These are phyloP conservation scores for Lophotis ruficrista DNA, from an alignment of 2,113 vertebrate species.

Conservation along the genomic window DNA sequence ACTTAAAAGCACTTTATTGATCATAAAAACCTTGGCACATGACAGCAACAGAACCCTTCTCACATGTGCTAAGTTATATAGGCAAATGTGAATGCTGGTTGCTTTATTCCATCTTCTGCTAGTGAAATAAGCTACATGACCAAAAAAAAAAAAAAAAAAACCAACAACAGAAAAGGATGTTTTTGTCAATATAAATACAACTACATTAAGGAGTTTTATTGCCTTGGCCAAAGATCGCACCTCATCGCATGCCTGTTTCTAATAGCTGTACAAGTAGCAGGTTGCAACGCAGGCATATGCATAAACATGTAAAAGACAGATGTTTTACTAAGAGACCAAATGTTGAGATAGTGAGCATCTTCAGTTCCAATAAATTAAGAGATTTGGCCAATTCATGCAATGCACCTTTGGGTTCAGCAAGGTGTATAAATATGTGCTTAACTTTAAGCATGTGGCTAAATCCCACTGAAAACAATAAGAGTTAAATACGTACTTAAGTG, in stretches of 20 bases:
- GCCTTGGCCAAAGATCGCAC: background rate
- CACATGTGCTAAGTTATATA: background rate
- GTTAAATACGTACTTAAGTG: background rate
- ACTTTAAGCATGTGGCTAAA: background rate
- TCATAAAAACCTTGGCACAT: background rate
- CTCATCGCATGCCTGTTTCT: background rate
- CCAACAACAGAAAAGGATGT: fast-evolving
- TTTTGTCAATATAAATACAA: background rate
- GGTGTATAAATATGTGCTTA: background rate
- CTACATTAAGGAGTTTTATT: background rate
- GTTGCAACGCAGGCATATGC: background rate
- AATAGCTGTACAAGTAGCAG: background rate
- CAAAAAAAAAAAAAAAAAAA: background rate
- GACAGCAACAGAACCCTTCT: background rate
- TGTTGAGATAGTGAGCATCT: background rate
- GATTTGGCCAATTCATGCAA: background rate
- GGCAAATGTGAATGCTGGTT: background rate
- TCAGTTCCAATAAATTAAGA: background rate
- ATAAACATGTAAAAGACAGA: background rate
- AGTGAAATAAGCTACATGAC: background rate
- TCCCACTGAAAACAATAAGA: background rate
- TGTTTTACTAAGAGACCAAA: background rate
- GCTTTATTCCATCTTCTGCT: background rate
- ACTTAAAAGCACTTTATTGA: background rate
- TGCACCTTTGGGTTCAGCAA: background rate